These are phyloP conservation scores for Agriopis leucophaearia DNA, from an alignment of 2,888 invertebrate genomes.

Conservation along the genomic window DNA sequence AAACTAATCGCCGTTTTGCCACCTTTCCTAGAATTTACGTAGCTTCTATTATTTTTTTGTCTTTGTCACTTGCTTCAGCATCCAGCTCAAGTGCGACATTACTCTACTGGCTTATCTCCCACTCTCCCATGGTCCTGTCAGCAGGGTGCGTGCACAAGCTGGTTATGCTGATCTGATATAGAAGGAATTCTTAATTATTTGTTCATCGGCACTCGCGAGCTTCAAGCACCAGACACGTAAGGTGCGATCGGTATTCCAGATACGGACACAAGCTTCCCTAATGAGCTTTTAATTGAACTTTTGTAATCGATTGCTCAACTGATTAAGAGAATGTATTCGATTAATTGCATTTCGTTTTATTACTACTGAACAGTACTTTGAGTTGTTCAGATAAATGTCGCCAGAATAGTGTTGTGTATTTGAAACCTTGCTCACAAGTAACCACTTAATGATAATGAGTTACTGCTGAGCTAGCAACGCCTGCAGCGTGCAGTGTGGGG, in stretches of 20 bases:
- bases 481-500: too few species aligned
- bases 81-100: background rate
- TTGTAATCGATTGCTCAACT: constrained; percentile 30
- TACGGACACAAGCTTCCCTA: constrained; percentile 24
- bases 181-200: constrained; percentile 31
- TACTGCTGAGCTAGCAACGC: too few species aligned
- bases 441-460: background rate
- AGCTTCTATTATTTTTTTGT: too few species aligned
- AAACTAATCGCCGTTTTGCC: too few species aligned
- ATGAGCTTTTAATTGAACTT: constrained; percentile 37
- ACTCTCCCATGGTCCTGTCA: background rate
- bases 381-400: background rate
- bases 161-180: constrained; percentile 26
- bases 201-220: constrained; percentile 16
- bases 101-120: background rate
- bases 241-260: constrained; percentile 28
- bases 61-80: too few species aligned
- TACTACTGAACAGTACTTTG: constrained; percentile 2
- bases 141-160: constrained; percentile 19
- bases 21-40: too few species aligned
- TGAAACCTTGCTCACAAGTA: background rate
- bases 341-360: constrained; percentile 25
- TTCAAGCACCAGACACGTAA: constrained; percentile 13
- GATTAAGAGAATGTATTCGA: constrained; percentile 28
- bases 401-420: background rate